Percentiles rank a stretch among this genome's conserved stretches.
Conservation (phyloP, 2,113 vertebrate genomes). For the Ochotona curzoniae region DNA sequence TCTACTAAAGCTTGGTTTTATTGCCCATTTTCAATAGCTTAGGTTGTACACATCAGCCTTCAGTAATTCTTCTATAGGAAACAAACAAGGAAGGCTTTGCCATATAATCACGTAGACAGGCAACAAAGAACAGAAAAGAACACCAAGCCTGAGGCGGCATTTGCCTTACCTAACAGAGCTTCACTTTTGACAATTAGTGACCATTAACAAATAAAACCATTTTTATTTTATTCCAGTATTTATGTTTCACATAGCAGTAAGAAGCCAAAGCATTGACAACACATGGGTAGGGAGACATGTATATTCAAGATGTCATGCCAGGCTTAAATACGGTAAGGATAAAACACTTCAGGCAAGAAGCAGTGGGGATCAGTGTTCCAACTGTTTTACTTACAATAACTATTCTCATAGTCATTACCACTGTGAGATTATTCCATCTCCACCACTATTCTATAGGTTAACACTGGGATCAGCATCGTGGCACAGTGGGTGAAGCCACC, state of each 20-base stretch:
- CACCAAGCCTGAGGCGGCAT: not conserved
- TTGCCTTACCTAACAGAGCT: not conserved
- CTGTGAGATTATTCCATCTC: not conserved
- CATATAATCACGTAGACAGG: not conserved
- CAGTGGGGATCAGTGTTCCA: not conserved
- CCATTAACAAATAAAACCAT: not conserved
- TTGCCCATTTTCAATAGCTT: not conserved
- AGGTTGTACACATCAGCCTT: not conserved
- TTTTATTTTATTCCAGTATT: not conserved
- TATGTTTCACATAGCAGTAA: not conserved
- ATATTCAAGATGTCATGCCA: not conserved
- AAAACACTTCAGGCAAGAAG: not conserved
- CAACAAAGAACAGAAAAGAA: not conserved
- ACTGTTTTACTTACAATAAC: not conserved
- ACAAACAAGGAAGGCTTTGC: not conserved
- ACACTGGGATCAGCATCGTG: not conserved
- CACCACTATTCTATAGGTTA: not conserved
- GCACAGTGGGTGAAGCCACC: no score
- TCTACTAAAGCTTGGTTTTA: constrained; percentile 19
- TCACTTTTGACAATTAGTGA: not conserved
- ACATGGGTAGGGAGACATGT: not conserved
- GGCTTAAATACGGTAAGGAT: not conserved
- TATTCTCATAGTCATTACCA: not conserved
- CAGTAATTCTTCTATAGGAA: not conserved
- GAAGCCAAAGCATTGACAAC: not conserved